These are phyloP conservation scores for Aptenodytes forsteri DNA, from an alignment of 2,113 vertebrate genomes.

Conservation along the genomic window DNA sequence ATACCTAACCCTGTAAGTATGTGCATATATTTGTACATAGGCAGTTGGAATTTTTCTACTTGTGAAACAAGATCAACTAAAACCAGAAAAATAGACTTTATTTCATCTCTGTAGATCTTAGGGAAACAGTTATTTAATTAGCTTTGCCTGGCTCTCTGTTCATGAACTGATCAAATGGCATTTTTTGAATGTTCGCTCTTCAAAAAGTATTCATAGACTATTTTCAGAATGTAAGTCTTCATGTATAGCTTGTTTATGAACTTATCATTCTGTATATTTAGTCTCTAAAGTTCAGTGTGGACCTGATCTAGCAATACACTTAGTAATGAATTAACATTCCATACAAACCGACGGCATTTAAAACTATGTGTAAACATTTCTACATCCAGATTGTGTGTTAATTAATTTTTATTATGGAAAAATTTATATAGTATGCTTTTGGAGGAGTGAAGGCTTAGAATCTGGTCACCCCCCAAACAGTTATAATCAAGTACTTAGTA, in stretches of 20 bases:
- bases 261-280: not conserved
- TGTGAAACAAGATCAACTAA: not conserved
- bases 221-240: not conserved
- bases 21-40: not conserved
- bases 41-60: not conserved
- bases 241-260: not conserved
- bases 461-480: not conserved
- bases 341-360: not conserved
- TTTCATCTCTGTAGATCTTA: not conserved
- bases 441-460: not conserved
- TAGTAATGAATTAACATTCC: not conserved
- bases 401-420: not conserved
- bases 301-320: not conserved
- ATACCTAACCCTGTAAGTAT: not conserved
- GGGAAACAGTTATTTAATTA: not conserved
- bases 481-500: not conserved
- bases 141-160: not conserved
- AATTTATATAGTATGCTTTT: not conserved
- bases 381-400: not conserved
- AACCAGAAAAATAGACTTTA: not conserved
- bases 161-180: not conserved
- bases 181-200: not conserved
- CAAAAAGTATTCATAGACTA: not conserved
- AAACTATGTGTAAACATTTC: not conserved
- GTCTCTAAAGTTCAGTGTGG: not conserved